phyloP scores from a whole-genome alignment of 1,140 invertebrate species.

The Araneus ventricosus region DNA sequence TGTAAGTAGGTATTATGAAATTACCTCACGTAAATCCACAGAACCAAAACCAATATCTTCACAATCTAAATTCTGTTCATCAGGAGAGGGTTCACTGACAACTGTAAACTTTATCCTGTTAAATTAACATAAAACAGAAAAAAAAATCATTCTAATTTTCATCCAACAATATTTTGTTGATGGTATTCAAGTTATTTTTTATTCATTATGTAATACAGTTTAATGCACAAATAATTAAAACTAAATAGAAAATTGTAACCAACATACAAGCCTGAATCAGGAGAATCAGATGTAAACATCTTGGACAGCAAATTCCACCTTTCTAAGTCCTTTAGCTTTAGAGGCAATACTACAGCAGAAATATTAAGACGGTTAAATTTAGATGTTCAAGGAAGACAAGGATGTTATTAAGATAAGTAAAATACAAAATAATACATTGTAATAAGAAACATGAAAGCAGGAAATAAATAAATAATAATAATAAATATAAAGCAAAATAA shows the following conservation, averaged over 20 bases:
- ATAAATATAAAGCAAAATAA: too few relatives aligned
- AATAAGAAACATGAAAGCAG: too few relatives aligned
- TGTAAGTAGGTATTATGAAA: not conserved
- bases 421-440: too few relatives aligned
- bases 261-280: constrained; percentile 66
- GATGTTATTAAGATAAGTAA: too few relatives aligned
- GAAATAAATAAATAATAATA: too few relatives aligned
- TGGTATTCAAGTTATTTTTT: not conserved
- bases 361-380: not conserved
- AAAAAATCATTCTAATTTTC: too few relatives aligned
- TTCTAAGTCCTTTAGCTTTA: constrained; percentile 45
- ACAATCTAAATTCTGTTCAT: constrained; percentile 75
- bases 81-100: constrained; percentile 76
- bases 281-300: constrained; percentile 57
- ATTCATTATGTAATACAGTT: not conserved
- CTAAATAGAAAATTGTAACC: not conserved
- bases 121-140: constrained; percentile 77
- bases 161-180: not conserved
- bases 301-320: constrained; percentile 66
- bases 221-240: not conserved
- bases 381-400: too few relatives aligned
- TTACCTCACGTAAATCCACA: constrained; percentile 73
- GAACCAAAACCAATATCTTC: constrained; percentile 76
- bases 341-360: constrained; percentile 35
- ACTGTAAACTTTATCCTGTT: constrained; percentile 76